Evolutionary conservation across 1,140 invertebrate species (phyloP).

Genomic region (Acromyrmex echinatior): DNA sequence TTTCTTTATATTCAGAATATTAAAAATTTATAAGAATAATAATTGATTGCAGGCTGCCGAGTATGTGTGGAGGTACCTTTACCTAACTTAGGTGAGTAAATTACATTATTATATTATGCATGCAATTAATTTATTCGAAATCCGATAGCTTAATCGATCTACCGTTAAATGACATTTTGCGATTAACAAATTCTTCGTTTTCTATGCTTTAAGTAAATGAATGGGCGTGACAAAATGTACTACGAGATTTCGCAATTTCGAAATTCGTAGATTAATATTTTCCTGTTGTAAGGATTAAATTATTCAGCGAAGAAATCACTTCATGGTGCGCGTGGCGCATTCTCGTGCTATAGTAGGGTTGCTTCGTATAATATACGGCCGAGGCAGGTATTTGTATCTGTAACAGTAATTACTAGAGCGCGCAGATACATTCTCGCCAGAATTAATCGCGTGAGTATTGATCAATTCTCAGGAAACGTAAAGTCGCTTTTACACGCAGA

Average conservation of each 20-base stretch:
- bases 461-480: conserved; percentile 68
- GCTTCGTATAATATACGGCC: conserved; percentile 49
- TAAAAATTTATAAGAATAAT: conserved; percentile 21
- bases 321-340: conserved; percentile 37
- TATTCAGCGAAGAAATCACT: conserved; percentile 60
- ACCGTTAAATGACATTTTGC: neutral
- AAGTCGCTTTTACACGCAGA: conserved; percentile 38
- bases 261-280: conserved; percentile 52
- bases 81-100: conserved; percentile 45
- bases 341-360: conserved; percentile 9
- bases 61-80: conserved; percentile 23
- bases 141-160: conserved; percentile 34
- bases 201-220: neutral
- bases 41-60: conserved; percentile 48
- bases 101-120: conserved; percentile 29
- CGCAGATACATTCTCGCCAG: conserved; percentile 68
- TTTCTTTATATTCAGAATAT: neutral
- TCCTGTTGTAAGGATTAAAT: conserved; percentile 34
- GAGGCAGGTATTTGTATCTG: conserved; percentile 51
- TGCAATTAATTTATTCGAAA: conserved; percentile 44
- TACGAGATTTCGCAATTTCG: conserved; percentile 10
- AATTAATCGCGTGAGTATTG: conserved; percentile 71
- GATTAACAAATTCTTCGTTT: conserved; percentile 1
- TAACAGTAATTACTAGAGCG: conserved; percentile 72
- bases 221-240: conserved; percentile 5